A percentile compares a stretch with the other conserved stretches of the same genome.
Conservation (phyloP, 2,797 vertebrate genomes). For the Fratercula arctica region DNA sequence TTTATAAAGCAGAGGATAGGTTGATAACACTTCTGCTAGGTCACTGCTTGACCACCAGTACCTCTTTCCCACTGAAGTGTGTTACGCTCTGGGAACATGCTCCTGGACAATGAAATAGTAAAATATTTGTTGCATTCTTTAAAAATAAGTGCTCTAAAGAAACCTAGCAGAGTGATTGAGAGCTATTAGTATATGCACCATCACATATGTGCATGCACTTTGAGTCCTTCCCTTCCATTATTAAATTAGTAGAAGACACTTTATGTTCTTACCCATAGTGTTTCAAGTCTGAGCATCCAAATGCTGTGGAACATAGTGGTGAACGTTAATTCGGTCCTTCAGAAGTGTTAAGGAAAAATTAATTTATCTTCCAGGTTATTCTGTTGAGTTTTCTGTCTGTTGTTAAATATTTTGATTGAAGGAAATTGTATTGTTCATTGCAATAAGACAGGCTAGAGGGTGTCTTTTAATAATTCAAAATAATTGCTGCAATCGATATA, state of each 20-base stretch:
- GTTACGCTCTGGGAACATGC: neutral
- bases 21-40: neutral
- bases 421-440: neutral
- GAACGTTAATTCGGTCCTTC: neutral
- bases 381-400: neutral
- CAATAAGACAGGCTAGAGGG: neutral
- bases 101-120: neutral
- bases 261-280: neutral
- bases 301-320: neutral
- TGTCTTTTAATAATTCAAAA: neutral
- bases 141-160: neutral
- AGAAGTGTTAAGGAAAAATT: neutral
- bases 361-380: neutral
- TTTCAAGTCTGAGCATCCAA: neutral
- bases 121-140: neutral
- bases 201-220: rapidly evolving
- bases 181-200: rapidly evolving
- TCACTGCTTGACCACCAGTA: neutral
- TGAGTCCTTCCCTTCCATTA: neutral
- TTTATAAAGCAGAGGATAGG: neutral
- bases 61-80: neutral
- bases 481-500: neutral
- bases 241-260: neutral
- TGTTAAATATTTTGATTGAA: neutral
- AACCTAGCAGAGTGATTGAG: neutral